Conservation (phyloP, 1,140 invertebrate species). For the Eubasilissa regina region DNA sequence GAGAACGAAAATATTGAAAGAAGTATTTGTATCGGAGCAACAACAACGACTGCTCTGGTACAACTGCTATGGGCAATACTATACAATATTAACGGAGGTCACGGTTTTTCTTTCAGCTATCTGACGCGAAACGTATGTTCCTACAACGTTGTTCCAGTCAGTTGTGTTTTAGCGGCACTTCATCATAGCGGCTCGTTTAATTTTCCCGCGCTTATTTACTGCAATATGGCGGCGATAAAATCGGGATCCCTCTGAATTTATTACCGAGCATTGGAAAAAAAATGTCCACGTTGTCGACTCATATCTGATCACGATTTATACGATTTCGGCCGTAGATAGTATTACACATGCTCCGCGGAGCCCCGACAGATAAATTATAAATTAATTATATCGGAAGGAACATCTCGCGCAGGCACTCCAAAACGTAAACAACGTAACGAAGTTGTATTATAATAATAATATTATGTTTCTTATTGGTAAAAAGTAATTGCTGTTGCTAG, state of each 20-base stretch:
- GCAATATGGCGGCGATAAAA: constrained; percentile 19
- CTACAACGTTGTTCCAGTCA: too few relatives aligned
- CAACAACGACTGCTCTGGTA: too few relatives aligned
- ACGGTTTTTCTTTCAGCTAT: too few relatives aligned
- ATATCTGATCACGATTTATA: constrained; percentile 23
- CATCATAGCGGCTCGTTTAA: background rate
- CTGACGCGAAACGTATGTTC: too few relatives aligned
- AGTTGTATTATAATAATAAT: too few relatives aligned
- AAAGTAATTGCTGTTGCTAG: too few relatives aligned
- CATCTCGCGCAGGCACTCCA: background rate
- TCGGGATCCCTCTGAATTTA: constrained; percentile 17
- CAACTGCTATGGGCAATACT: too few relatives aligned
- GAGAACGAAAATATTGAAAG: too few relatives aligned
- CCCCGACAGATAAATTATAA: background rate
- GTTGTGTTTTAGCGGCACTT: background rate
- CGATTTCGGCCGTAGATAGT: constrained; percentile 10
- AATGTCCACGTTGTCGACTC: constrained; percentile 20
- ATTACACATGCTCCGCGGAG: background rate
- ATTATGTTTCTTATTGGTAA: too few relatives aligned
- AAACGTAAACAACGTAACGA: background rate
- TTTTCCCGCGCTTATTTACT: background rate
- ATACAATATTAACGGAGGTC: too few relatives aligned
- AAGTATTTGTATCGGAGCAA: too few relatives aligned
- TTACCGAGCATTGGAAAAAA: background rate
- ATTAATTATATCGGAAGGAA: background rate